These are phyloP conservation scores for Horisme vitalbata DNA, from an alignment of 2,888 invertebrate species.

Conservation along the genomic window DNA sequence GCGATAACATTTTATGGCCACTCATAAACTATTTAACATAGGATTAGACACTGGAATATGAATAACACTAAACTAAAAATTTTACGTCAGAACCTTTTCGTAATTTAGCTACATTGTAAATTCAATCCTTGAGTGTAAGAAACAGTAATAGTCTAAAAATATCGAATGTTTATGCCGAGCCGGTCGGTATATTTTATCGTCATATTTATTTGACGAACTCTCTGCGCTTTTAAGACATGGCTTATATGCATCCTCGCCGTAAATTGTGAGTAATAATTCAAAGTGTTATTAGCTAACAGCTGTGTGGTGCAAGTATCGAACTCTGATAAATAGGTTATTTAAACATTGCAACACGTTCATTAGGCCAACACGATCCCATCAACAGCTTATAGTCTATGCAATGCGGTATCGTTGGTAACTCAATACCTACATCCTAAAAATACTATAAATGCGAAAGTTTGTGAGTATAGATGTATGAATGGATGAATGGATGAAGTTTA, in stretches of 20 bases:
- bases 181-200: conserved; percentile 31
- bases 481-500: too few relatives aligned
- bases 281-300: conserved; percentile 35
- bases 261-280: conserved; percentile 28
- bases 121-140: conserved; percentile 32
- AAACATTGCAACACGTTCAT: conserved; percentile 55
- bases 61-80: conserved; percentile 38
- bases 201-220: conserved; percentile 23
- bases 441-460: too few relatives aligned
- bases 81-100: conserved; percentile 36
- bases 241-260: conserved; percentile 24
- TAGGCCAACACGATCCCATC: conserved; percentile 42
- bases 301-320: conserved; percentile 37
- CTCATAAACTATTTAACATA: conserved; percentile 43
- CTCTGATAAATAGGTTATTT: conserved; percentile 57
- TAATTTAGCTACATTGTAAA: conserved; percentile 30
- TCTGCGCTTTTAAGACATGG: conserved; percentile 12
- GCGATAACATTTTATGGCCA: conserved; percentile 43
- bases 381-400: conserved; percentile 38
- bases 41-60: conserved; percentile 46
- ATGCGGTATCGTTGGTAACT: conserved; percentile 27
- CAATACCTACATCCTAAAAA: too few relatives aligned
- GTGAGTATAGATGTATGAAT: too few relatives aligned
- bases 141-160: conserved; percentile 22
- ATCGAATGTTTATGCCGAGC: conserved; percentile 27